A percentile compares a stretch with the other conserved stretches of the same genome.
Evolutionary conservation across 2,888 invertebrate species (phyloP).

Genomic region (Sisyra terminalis): DNA sequence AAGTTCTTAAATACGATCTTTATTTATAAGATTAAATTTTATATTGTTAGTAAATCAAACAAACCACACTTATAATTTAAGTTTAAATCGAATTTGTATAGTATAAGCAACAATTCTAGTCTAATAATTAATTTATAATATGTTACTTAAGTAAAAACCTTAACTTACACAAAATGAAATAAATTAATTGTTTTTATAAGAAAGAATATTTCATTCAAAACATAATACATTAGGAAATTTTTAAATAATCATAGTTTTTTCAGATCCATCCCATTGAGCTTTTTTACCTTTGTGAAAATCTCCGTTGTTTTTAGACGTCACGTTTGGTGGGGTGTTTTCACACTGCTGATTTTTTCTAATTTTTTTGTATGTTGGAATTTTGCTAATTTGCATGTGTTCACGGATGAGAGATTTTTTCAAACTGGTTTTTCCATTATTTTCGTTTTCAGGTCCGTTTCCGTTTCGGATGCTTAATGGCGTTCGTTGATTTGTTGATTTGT

Average conservation of each 20-base stretch:
- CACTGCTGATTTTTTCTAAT: slow-evolving; percentile 18
- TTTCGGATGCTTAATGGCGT: slow-evolving; percentile 21
- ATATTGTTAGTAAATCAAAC: no score
- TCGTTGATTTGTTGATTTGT: slow-evolving; percentile 13
- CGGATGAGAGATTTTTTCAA: slow-evolving; percentile 20
- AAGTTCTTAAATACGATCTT: no score
- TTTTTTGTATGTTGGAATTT: slow-evolving; percentile 9
- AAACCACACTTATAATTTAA: no score
- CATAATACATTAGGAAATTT: not conserved
- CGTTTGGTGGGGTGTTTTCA: slow-evolving; percentile 27
- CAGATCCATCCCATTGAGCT: slow-evolving; percentile 21
- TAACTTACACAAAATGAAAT: no score
- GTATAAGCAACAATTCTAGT: no score
- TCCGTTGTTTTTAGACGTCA: slow-evolving; percentile 13
- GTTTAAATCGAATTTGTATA: no score
- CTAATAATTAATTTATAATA: no score
- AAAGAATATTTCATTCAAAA: slow-evolving; percentile 1
- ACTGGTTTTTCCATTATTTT: slow-evolving; percentile 9
- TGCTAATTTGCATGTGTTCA: not conserved
- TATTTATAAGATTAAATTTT: no score
- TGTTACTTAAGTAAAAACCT: no score
- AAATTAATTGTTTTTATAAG: not conserved
- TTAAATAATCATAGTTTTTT: slow-evolving; percentile 24
- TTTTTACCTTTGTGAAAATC: slow-evolving; percentile 13
- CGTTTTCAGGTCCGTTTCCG: slow-evolving; percentile 13